These are phyloP conservation scores for Sebastes paucispinis DNA, from an alignment of 2,797 vertebrate genomes.

Conservation along the genomic window DNA sequence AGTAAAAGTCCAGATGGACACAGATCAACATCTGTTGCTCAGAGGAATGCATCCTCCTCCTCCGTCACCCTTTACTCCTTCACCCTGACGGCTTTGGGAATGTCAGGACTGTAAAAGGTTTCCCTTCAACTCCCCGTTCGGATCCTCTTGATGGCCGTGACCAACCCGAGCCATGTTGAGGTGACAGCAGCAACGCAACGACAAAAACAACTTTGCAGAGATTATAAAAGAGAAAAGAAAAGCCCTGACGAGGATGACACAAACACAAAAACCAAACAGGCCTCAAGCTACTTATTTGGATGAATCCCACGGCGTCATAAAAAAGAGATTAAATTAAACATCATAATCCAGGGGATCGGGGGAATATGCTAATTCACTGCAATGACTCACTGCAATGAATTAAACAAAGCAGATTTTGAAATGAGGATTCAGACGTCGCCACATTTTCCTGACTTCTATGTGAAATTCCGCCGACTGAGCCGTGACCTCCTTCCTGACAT, in stretches of 20 bases:
- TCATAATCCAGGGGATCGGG: constrained; percentile 48
- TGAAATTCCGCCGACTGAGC: constrained; percentile 40
- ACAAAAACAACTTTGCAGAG: constrained; percentile 23
- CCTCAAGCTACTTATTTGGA: constrained; percentile 31
- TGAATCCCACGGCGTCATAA: constrained; percentile 24
- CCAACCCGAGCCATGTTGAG: constrained; percentile 53
- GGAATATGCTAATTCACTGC: constrained; percentile 40
- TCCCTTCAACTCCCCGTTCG: not conserved
- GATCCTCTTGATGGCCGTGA: constrained; percentile 48
- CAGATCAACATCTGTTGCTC: constrained; percentile 54
- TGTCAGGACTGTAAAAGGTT: constrained; percentile 24
- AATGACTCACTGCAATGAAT: constrained; percentile 14
- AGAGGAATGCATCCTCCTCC: not conserved
- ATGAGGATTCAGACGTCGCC: not conserved
- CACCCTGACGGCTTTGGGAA: constrained; percentile 41
- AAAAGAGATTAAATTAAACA: constrained; percentile 52
- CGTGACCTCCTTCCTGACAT: constrained; percentile 29
- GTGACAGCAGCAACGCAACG: not conserved
- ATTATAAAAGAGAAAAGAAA: not conserved
- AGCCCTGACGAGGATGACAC: not conserved
- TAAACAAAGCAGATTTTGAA: not conserved
- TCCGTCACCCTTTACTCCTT: not conserved
- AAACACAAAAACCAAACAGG: constrained; percentile 15
- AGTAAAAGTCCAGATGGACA: constrained; percentile 57
- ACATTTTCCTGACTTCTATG: not conserved